Conservation (phyloP, 2,888 invertebrate species). For the Nomada goodeniana region DNA sequence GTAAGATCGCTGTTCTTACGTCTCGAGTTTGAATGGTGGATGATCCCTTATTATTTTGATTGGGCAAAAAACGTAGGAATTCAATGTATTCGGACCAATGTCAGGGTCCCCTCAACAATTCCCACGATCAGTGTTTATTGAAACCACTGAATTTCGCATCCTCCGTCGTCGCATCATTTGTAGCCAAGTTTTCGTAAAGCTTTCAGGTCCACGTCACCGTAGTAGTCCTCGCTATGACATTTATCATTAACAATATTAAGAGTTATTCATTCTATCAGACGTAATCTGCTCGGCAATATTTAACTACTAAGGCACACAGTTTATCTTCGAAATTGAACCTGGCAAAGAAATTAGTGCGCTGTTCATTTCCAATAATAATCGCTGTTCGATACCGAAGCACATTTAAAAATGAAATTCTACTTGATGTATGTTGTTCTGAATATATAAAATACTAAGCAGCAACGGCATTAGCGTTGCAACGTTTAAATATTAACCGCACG, state of each 20-base stretch:
- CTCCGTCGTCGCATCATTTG: constrained; percentile 78
- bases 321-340: too few relatives aligned
- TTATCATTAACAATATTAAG: constrained; percentile 30
- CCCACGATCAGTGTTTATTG: not conserved
- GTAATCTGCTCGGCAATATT: too few relatives aligned
- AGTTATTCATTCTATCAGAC: not conserved
- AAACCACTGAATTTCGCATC: constrained; percentile 3
- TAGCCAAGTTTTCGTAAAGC: constrained; percentile 93
- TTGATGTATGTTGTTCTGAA: too few relatives aligned
- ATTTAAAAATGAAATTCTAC: too few relatives aligned
- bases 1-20: too few relatives aligned
- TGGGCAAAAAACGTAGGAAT: not conserved
- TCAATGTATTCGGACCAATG: not conserved
- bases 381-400: too few relatives aligned
- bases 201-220: constrained; percentile 95
- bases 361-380: too few relatives aligned
- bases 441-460: too few relatives aligned
- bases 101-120: constrained; percentile 13
- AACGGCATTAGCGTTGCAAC: too few relatives aligned
- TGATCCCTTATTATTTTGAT: constrained; percentile 1
- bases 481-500: too few relatives aligned
- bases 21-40: not conserved
- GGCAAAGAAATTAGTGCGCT: too few relatives aligned
- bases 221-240: constrained; percentile 93
- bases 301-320: too few relatives aligned